Conservation (phyloP, 2,888 invertebrate genomes). For the Phortica okadai region DNA sequence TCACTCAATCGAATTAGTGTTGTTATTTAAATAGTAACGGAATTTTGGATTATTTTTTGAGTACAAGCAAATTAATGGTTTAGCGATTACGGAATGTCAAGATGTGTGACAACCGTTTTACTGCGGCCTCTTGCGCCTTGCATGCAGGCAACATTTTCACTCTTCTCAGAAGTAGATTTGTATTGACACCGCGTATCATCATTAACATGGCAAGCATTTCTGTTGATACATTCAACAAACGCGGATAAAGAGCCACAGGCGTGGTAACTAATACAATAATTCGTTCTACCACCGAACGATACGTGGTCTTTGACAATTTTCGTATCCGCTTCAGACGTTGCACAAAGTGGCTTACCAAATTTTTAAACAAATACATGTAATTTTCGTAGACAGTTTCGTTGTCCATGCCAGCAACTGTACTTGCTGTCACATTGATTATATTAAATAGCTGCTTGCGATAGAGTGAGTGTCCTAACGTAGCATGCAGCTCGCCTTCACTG, state of each 20-base stretch:
- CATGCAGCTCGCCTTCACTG: neutral
- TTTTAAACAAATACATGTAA: constrained; percentile 23
- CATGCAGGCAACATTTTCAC: neutral
- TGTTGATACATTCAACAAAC: neutral
- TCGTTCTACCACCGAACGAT: neutral
- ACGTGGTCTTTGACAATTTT: neutral
- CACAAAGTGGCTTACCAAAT: neutral
- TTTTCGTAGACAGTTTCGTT: neutral
- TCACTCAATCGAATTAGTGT: no score
- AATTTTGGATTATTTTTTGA: no score
- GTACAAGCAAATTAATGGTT: no score
- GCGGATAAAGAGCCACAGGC: neutral
- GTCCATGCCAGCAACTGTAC: neutral
- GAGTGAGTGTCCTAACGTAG: neutral
- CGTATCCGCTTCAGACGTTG: neutral
- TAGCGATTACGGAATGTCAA: neutral
- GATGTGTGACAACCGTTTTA: neutral
- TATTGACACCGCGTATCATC: neutral
- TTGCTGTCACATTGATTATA: neutral
- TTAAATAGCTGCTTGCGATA: neutral
- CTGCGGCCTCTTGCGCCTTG: neutral
- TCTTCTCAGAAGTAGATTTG: neutral
- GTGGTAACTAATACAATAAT: neutral
- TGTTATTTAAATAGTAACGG: no score
- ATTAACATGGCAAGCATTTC: neutral